Percentiles rank a stretch among this genome's conserved stretches.
These are phyloP conservation scores for Pseudopleuronectes americanus DNA, from an alignment of 2,797 vertebrate genomes.

Conservation along the genomic window DNA sequence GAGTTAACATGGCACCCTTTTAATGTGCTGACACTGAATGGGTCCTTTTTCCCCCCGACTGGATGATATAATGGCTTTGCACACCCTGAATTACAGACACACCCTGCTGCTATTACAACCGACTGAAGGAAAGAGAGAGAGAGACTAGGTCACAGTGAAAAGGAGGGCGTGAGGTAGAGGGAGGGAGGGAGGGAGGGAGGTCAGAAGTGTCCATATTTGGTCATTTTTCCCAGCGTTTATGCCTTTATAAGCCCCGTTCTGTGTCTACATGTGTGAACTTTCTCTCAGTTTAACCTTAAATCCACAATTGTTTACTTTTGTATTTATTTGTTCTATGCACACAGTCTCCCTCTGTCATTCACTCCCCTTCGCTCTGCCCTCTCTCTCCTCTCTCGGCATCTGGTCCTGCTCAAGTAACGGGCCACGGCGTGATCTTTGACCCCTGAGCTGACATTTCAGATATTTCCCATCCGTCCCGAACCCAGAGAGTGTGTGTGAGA, in stretches of 20 bases:
- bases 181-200: conserved; percentile 65
- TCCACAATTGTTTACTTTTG: conserved; percentile 2
- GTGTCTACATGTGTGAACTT: conserved; percentile 1
- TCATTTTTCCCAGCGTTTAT: conserved; percentile 70
- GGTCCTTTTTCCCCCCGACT: conserved; percentile 64
- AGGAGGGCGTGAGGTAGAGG: conserved; percentile 44
- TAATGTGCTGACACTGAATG: conserved; percentile 62
- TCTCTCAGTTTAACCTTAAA: not conserved
- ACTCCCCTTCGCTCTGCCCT: not conserved
- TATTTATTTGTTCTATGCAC: not conserved
- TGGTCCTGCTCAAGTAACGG: conserved; percentile 61
- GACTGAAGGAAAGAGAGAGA: conserved; percentile 41
- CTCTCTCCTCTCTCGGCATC: conserved; percentile 40
- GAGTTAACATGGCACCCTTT: conserved; percentile 54
- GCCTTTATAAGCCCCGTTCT: conserved; percentile 28
- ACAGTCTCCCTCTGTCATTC: conserved; percentile 1
- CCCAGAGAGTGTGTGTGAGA: conserved; percentile 18
- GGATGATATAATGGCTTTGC: conserved; percentile 70
- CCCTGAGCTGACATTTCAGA: conserved; percentile 53
- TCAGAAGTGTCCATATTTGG: conserved; percentile 85
- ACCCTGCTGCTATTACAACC: conserved; percentile 76
- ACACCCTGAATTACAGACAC: conserved; percentile 78
- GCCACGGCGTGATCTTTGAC: conserved; percentile 64
- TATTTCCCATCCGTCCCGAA: conserved; percentile 65
- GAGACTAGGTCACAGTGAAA: conserved; percentile 49